Evolutionary conservation across 2,888 invertebrate genomes (phyloP), one percentile per base, ranked within the genome.

Genomic region (Gortyna flavago): DNA sequence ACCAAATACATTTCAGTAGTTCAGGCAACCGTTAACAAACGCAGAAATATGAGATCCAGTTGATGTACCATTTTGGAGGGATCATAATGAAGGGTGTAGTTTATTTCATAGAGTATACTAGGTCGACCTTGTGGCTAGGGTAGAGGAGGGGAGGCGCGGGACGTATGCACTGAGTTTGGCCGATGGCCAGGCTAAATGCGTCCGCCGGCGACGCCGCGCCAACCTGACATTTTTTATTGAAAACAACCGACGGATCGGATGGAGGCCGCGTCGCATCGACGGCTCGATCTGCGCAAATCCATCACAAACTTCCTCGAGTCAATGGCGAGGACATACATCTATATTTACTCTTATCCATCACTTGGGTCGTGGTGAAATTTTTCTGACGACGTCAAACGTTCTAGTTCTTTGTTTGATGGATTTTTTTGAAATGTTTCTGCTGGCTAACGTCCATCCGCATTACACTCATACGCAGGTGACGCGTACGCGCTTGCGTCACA

Each of bases 211-310:
- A 88, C 93, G 94, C 91, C 93, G 93, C 94, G 95, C 95, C 95
- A 95, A 94, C 94, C 92, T 95, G 95, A 94, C 95, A 96, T 95
- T 96, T 92, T 95, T 96, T 96, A 95, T 95, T 93, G 94, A 96
- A 96, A 96, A 95, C 96, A 95, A 95, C 94, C 93, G 94, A 92
- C 94, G 92, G 92, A 93, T 93, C 92, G 88, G 91, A 92, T 92
- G 91, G 94, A 94, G 95, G 93, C 93, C 94, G 92, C 87, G 79
- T 86, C 91, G 90, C 92, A 93, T 94, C 91, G 93, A 92, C 91
- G 90, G 88, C 89, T 91, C 93, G 94, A 93, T 93, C 93, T 92
- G 94, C 92, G 94, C 94, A 93, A 93, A 95, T 95, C 94, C 93
- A 95, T 95, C 94, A 94, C 92, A 88, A 89, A 92, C 93, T 94